Base-by-base conservation (phyloP, 2,113 vertebrate species). In the Otocyon megalotis region DNA sequence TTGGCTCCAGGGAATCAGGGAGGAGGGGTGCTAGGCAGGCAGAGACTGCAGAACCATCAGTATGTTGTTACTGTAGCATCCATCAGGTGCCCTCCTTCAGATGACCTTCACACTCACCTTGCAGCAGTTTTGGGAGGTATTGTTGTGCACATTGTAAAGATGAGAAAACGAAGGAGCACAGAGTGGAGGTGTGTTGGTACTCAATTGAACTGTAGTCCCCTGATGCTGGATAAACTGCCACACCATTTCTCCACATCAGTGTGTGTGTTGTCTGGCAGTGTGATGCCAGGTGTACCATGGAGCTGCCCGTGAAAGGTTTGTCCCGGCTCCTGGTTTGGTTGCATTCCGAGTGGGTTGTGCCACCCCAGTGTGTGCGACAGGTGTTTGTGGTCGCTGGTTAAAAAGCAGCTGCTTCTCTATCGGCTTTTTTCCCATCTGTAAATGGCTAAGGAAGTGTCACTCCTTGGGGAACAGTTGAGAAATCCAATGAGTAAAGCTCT, bases 221-320 rank as follows among this genome's bases (percentile, higher is more conserved):
- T 3, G 56, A 30, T 53, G 60, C 56, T 13, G 56, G 80, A 54
- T 17, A 17, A 62, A 53, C 37, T 12, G 2, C 62, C 54, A 0
- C n/a, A 2, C n/a, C 3, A 9, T 22, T 60, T n/a, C 50, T 37
- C 50, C 13, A 11, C 72, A 69, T 37, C 6, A 1, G 3, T 14
- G 15, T 26, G 1, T 0, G 2, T 14, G 48, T 15, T 10, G 1
- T 16, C 26, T 2, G 10, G 24, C 15, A 35, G 67, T 22, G 3
- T n/a, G 35, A 35, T 14, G 35, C 26, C n/a, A 7, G 1, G 1
- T n/a, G 56, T 17, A 26, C 54, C 1, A 9, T 15, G 32, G 30
- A 14, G 74, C 65, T 5, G 26, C 32, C 14, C 1, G 0, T 22
- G 50, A 16, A 15, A 54, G 50, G 28, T 24, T 19, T 62, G 15